Evolutionary conservation across 92 coral and sea anemone genomes (phyloP).

Genomic region (Heliopora coerulea): DNA sequence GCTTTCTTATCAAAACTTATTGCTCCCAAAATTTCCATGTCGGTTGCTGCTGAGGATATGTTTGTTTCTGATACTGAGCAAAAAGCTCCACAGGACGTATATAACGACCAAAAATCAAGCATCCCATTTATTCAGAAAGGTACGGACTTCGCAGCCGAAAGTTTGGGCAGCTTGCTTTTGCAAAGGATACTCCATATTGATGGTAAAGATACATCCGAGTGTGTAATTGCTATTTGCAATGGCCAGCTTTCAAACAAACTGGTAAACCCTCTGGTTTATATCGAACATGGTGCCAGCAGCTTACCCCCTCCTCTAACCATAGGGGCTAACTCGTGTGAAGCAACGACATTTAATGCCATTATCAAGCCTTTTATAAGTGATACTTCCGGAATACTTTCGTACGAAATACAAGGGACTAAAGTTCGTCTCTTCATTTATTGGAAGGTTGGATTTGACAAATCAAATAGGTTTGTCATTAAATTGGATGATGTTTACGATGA

Average conservation of each 20-base stretch:
- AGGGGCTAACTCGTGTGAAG: constrained; percentile 20
- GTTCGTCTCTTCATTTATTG: constrained; percentile 35
- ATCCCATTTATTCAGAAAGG: too few species aligned
- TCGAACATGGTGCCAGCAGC: constrained; percentile 40
- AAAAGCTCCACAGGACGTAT: too few species aligned
- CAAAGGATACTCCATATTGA: constrained; percentile 36
- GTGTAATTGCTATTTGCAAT: constrained; percentile 41
- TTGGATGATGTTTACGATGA: neutral
- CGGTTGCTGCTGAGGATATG: too few species aligned
- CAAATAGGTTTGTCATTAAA: constrained; percentile 35
- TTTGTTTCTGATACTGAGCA: too few species aligned
- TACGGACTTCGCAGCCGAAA: constrained; percentile 38
- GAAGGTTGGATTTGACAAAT: constrained; percentile 32
- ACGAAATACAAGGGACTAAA: constrained; percentile 39
- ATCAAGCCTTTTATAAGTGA: constrained; percentile 20
- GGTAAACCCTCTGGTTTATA: constrained; percentile 35
- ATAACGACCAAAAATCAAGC: too few species aligned
- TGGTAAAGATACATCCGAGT: constrained; percentile 20
- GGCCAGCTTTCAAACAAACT: constrained; percentile 19
- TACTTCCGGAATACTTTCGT: constrained; percentile 43
- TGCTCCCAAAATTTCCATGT: too few species aligned
- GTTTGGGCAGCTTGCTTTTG: constrained; percentile 36
- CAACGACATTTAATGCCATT: constrained; percentile 28
- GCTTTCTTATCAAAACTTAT: too few species aligned
- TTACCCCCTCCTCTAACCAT: constrained; percentile 36